Percentiles rank a stretch among this genome's conserved stretches.
Conservation (phyloP, 2,113 vertebrate genomes). For the Scomber japonicus region DNA sequence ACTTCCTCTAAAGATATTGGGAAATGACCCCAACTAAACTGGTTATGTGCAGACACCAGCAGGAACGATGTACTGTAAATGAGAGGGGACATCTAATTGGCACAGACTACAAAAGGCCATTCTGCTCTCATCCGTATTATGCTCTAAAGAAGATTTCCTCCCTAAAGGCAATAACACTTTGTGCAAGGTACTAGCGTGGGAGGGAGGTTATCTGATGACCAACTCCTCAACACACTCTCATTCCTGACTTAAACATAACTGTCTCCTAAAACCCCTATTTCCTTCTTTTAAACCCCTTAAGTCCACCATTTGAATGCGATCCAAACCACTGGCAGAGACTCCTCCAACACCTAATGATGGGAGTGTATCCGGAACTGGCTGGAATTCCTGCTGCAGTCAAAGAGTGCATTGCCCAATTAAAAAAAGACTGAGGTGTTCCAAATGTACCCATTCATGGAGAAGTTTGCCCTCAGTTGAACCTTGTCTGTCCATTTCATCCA, state of each 20-base stretch:
- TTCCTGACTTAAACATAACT: constrained; percentile 42
- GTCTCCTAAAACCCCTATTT: constrained; percentile 34
- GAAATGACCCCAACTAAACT: background rate
- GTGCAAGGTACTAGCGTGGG: constrained; percentile 18
- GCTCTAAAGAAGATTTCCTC: constrained; percentile 33
- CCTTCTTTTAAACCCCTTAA: constrained; percentile 23
- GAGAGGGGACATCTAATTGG: background rate
- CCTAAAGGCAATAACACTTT: constrained; percentile 36
- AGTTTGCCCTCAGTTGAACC: constrained; percentile 20
- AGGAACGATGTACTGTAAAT: background rate
- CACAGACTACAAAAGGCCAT: background rate
- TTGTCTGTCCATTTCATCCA: constrained; percentile 5
- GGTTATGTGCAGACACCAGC: too few relatives aligned
- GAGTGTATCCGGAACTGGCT: constrained; percentile 43
- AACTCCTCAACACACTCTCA: constrained; percentile 18
- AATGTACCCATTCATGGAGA: constrained; percentile 18
- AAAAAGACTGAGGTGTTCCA: constrained; percentile 38
- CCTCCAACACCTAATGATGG: constrained; percentile 64
- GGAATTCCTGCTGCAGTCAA: constrained; percentile 49
- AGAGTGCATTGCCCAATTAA: constrained; percentile 59
- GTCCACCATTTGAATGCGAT: constrained; percentile 31
- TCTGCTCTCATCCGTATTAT: constrained; percentile 3
- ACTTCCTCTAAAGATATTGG: background rate
- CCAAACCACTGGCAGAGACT: constrained; percentile 61
- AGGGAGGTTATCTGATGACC: background rate